Percentiles rank a stretch among this genome's conserved stretches.
Conservation (phyloP, 2,888 invertebrate species). For the Taenaris catops region DNA sequence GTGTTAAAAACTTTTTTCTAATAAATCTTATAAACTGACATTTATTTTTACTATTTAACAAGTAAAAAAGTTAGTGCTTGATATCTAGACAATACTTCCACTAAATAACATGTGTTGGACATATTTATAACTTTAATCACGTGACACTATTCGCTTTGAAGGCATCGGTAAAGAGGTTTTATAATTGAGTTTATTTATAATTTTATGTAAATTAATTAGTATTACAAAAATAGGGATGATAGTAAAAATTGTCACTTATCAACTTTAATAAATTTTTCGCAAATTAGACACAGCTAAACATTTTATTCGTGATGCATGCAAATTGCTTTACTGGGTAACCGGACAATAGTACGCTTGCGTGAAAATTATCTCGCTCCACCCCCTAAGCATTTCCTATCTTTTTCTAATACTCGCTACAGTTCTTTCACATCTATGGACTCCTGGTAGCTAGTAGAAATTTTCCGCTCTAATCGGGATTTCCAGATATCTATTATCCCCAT, state of each 20-base stretch:
- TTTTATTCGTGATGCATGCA: neutral
- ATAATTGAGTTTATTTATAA: neutral
- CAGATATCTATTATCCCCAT: slow-evolving; percentile 56
- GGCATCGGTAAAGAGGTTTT: neutral
- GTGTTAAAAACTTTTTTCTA: neutral
- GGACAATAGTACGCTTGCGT: slow-evolving; percentile 37
- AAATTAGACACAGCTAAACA: neutral
- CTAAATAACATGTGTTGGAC: neutral
- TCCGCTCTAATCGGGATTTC: slow-evolving; percentile 79
- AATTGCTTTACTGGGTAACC: neutral
- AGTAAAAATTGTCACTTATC: too few relatives aligned
- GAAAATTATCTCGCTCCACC: slow-evolving; percentile 39
- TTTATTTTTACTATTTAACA: neutral
- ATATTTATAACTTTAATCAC: neutral
- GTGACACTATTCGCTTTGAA: neutral
- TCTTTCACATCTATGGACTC: slow-evolving; percentile 35
- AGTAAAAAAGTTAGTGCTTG: neutral
- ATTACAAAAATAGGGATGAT: neutral
- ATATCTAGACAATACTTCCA: neutral
- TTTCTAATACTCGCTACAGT: slow-evolving; percentile 35
- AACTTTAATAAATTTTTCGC: too few relatives aligned
- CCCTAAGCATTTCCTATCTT: slow-evolving; percentile 38
- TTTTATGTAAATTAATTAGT: neutral
- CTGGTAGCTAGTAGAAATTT: slow-evolving; percentile 73
- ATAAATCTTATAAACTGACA: neutral